Evolutionary conservation across 1,140 invertebrate species (phyloP), one percentile per base, ranked within the genome.

Genomic region (Cyclargus thomasi): DNA sequence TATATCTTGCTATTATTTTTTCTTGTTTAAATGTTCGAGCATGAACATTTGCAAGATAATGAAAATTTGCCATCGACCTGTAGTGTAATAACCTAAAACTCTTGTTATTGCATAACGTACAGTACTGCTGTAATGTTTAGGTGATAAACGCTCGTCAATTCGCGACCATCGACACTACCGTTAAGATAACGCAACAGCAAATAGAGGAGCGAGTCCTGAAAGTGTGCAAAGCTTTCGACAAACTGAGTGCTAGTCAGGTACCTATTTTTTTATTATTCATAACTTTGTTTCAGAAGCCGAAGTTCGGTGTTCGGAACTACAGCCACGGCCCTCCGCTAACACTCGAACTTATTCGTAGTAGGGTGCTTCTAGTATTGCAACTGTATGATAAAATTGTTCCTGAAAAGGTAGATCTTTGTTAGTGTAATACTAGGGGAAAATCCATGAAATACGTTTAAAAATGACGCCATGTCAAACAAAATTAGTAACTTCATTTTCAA

Each of bases 381-480:
- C 94, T 99, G 74, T 99, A 97, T 93, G 98, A 99, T 92, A 99
- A 99, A 95, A 93, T 99, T 91, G 94, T 97, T 85, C 95, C 96
- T 76, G 92, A 94, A 74, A 98, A 98, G 96, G 97, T 98, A 96
- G 88, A 80, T 83, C 23, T 39, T 14, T 39, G 36, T 11, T 39
- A 39, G n/a, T n/a, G n/a, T n/a, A n/a, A n/a, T n/a, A n/a, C n/a
- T n/a, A n/a, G n/a, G n/a, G n/a, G n/a, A n/a, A n/a, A n/a, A n/a
- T n/a, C n/a, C n/a, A n/a, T n/a, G n/a, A n/a, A n/a, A n/a, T n/a
- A n/a, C n/a, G n/a, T n/a, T n/a, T n/a, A n/a, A n/a, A n/a, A n/a
- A n/a, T n/a, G n/a, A n/a, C n/a, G n/a, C n/a, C n/a, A n/a, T n/a
- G n/a, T n/a, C n/a, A n/a, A n/a, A n/a, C n/a, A n/a, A n/a, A n/a